Conservation (phyloP, 2,797 vertebrate genomes). For the Sebastolobus alascanus region DNA sequence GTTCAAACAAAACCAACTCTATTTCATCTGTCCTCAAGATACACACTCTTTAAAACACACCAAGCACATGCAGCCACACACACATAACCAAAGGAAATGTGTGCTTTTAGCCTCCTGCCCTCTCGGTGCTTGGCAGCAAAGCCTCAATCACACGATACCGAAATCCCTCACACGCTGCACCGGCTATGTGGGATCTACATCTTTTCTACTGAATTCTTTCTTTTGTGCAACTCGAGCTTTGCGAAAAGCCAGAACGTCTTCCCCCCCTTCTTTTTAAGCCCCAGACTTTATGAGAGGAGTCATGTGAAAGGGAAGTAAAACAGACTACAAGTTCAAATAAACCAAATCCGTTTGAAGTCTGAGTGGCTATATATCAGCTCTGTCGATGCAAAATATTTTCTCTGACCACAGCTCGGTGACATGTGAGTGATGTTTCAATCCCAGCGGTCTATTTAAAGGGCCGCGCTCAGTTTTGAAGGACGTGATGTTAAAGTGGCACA, state of each 20-base stretch:
- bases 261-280: conserved; percentile 26
- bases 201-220: conserved; percentile 65
- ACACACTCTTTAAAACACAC: conserved; percentile 14
- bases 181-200: conserved; percentile 46
- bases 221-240: conserved; percentile 60
- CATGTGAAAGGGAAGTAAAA: conserved; percentile 70
- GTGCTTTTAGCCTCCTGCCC: conserved; percentile 26
- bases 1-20: conserved; percentile 36
- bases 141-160: conserved; percentile 63
- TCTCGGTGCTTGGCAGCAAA: conserved; percentile 57
- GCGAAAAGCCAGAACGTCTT: conserved; percentile 32
- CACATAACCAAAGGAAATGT: conserved; percentile 9
- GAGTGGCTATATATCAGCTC: conserved; percentile 59
- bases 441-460: conserved; percentile 42
- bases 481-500: conserved; percentile 36
- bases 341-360: conserved; percentile 63
- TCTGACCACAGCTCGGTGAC: conserved; percentile 52
- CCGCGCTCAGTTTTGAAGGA: conserved; percentile 25
- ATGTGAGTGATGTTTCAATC: conserved; percentile 58
- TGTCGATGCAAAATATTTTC: conserved; percentile 51
- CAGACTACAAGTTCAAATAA: conserved; percentile 66
- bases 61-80: conserved; percentile 8
- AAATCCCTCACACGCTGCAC: conserved; percentile 69
- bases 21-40: conserved; percentile 12
- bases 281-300: conserved; percentile 56